Evolutionary conservation across 1,140 invertebrate species (phyloP).

Genomic region (Hypothenemus hampei): DNA sequence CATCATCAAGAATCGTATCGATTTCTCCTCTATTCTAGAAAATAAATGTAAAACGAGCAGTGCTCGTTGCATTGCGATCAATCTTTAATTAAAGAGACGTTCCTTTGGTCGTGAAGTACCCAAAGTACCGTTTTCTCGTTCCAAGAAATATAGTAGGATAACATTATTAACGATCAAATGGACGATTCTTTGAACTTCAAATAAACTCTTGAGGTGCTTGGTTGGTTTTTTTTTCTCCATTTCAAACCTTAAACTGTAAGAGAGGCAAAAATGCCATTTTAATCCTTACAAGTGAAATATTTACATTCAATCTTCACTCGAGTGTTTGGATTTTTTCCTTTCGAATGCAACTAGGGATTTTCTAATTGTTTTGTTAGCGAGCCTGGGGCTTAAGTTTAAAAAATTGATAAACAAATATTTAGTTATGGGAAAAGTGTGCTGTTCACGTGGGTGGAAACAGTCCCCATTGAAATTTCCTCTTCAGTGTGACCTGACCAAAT

Average conservation of each 20-base stretch:
- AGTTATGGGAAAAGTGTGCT: too few relatives aligned
- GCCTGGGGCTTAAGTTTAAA: too few relatives aligned
- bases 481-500: too few relatives aligned
- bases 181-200: background rate
- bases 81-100: background rate
- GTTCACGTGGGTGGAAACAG: too few relatives aligned
- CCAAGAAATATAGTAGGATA: background rate
- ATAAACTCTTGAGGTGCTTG: background rate
- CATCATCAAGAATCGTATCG: background rate
- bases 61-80: background rate
- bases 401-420: too few relatives aligned
- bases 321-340: too few relatives aligned
- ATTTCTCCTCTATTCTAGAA: background rate
- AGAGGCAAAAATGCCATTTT: background rate
- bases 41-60: background rate
- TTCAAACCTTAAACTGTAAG: background rate
- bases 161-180: background rate
- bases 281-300: too few relatives aligned
- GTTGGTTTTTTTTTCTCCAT: background rate
- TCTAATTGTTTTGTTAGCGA: too few relatives aligned
- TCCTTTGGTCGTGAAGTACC: background rate
- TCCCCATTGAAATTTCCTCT: too few relatives aligned
- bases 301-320: too few relatives aligned
- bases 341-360: too few relatives aligned
- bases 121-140: background rate